Conservation (phyloP, 64 coral and sea anemone genomes). For the Dendrophyllia cribrosa region DNA sequence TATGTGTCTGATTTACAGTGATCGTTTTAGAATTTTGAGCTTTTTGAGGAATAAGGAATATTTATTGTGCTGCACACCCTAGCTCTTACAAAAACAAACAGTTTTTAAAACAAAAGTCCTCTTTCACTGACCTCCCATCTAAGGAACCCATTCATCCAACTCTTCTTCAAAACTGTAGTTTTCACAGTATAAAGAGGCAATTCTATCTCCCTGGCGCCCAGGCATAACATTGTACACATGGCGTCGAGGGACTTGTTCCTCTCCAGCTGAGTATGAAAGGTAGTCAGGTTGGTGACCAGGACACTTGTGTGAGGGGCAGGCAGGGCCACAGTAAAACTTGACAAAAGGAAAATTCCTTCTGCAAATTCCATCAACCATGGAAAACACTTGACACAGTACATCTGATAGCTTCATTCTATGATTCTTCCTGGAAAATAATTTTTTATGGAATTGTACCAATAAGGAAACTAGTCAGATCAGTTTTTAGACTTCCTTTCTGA, state of each 20-base stretch:
- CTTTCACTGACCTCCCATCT: not conserved
- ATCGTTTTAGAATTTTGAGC: no score
- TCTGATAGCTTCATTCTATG: conserved; percentile 38
- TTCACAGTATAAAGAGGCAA: conserved; percentile 3
- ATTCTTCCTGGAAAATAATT: not conserved
- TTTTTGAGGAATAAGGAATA: no score
- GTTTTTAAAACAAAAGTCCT: no score
- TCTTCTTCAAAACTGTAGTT: conserved; percentile 21
- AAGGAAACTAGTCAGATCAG: no score
- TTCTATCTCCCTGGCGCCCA: conserved; percentile 6
- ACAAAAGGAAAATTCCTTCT: conserved; percentile 48
- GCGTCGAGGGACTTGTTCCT: not conserved
- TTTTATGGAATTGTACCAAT: no score
- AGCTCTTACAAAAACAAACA: no score
- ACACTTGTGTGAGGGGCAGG: conserved; percentile 43
- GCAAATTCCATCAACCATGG: conserved; percentile 66
- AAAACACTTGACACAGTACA: conserved; percentile 55
- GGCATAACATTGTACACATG: conserved; percentile 69
- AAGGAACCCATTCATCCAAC: conserved; percentile 21
- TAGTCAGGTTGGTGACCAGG: conserved; percentile 46
- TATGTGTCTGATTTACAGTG: no score
- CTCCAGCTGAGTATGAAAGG: not conserved
- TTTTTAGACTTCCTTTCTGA: no score
- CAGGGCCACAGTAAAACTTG: conserved; percentile 77
- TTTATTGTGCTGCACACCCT: no score